Evolutionary conservation across 92 coral and sea anemone species (phyloP), one percentile per base, ranked within the genome.

Genomic region (Pocillopora grandis): DNA sequence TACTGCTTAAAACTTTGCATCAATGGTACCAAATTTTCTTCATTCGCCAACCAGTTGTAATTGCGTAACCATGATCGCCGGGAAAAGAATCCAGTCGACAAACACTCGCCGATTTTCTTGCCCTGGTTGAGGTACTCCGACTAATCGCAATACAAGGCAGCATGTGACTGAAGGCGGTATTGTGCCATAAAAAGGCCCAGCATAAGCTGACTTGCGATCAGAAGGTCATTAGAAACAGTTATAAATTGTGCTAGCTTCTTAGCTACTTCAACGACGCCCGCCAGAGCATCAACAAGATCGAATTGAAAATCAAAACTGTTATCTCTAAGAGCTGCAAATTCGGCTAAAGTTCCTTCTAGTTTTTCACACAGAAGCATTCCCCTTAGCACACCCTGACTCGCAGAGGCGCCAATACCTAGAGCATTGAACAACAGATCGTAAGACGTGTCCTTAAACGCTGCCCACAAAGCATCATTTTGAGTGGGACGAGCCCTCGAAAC

Each of bases 271-370:
- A 88, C 82, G 0, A 91, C 92, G 33, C 69, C 20, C 2, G 94
- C 89, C 3, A 91, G 62, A 35, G 92, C 68, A 42, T 91, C 94
- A 33, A 85, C 92, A 19, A 91, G 79, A n/a, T 91, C 88, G 68
- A 92, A 92, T 84, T 92, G 95, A 59, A 89, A 92, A 65, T 92
- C 95, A 64, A 89, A 86, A 37, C 89, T 89, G 76, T 86, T 62
- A 23, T 89, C 95, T 68, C 95, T 63, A 20, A 92, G 86, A 10
- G 93, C 66, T 19, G 66, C 59, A 62, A 78, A 89, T 56, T 92
- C 93, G 21, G 93, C 92, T 15, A 92, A 71, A 12, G 95, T 89
- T 23, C 95, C 92, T 76, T 89, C 95, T 31, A 92, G 81, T 14
- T 55, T 81, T 71, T 92, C 93, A 71, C 95, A 92, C 35, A 89